phyloP scores from a whole-genome alignment of 2,888 invertebrate species.

The Melolontha melolontha region DNA sequence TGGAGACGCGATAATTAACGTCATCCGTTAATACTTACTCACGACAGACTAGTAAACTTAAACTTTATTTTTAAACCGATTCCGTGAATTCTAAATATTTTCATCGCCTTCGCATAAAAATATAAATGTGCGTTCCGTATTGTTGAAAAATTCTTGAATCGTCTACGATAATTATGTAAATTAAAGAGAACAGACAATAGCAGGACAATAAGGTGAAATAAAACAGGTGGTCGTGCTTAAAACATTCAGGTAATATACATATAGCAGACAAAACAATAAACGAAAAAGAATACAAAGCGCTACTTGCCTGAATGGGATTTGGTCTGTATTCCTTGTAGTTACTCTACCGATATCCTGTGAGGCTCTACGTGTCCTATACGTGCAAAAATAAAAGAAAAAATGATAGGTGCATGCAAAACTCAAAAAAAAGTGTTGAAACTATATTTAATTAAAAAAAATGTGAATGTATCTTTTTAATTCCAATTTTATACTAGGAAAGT shows the following conservation, averaged over 20 bases:
- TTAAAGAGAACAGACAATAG: conserved; percentile 12
- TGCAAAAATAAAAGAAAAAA: conserved; percentile 58
- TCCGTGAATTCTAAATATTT: too few relatives aligned
- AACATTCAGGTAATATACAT: conserved; percentile 9
- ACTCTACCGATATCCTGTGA: conserved; percentile 81
- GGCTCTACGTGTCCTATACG: conserved; percentile 85
- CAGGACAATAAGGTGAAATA: not conserved
- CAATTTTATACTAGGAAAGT: not conserved
- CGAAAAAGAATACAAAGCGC: conserved; percentile 42
- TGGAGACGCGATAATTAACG: conserved; percentile 1
- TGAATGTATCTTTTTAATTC: not conserved
- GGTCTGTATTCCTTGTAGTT: conserved; percentile 59
- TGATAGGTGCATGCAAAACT: conserved; percentile 49
- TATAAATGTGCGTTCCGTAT: not conserved
- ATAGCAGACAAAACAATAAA: conserved; percentile 14
- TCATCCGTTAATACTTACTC: conserved; percentile 7
- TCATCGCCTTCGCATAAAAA: not conserved
- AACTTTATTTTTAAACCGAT: not conserved
- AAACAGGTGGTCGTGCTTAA: conserved; percentile 12
- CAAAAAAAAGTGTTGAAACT: not conserved
- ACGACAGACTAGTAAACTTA: not conserved
- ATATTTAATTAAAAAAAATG: not conserved
- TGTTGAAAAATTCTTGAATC: not conserved
- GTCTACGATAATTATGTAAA: conserved; percentile 19
- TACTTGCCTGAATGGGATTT: conserved; percentile 61